Evolutionary conservation across 2,888 invertebrate species (phyloP), one percentile per base, ranked within the genome.

Genomic region (Drosophila kambysellisi): DNA sequence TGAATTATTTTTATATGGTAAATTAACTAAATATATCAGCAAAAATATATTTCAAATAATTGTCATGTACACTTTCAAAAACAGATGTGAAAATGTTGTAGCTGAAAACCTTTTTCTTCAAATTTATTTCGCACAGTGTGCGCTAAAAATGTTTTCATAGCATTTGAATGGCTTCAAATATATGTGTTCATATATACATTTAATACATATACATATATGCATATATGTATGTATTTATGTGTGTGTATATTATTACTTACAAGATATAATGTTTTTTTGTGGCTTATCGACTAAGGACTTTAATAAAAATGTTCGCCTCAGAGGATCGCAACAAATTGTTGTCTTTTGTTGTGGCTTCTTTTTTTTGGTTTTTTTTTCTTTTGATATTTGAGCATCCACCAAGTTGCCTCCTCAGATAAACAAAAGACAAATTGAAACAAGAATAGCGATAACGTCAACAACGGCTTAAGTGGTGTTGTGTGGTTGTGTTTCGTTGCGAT

Each of bases 401-500:
- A 4, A 29, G n/a, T 25, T 46, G 46, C 29, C 15, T 37, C 15
- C 30, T 29, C 35, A 25, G 77, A 48, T 62, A 67, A 66, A 54
- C 41, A 72, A 76, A 63, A 66, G 65, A 72, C 73, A 76, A 79
- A 81, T 76, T 79, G 77, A 79, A 79, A 79, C 48, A 66, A 59
- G 73, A 63, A 69, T 60, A 37, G 68, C 51, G 81, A 80, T 76
- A 76, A 54, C 61, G 64, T 80, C 73, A 71, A 72, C 67, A 61
- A 50, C 39, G 46, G 32, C 25, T 50, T 50, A 56, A 53, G 51
- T 48, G 54, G 17, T 61, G 52, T 17, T 61, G 52, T 17, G 39
- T n/a, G 37, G n/a, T 5, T 37, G 3, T 7, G 30, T 30, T 32
- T n/a, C 29, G 12, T n/a, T 39, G 17, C 7, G 17, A 9, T n/a